phyloP scores from a whole-genome alignment of 2,113 vertebrate species.

The Sylvilagus bachmani region DNA sequence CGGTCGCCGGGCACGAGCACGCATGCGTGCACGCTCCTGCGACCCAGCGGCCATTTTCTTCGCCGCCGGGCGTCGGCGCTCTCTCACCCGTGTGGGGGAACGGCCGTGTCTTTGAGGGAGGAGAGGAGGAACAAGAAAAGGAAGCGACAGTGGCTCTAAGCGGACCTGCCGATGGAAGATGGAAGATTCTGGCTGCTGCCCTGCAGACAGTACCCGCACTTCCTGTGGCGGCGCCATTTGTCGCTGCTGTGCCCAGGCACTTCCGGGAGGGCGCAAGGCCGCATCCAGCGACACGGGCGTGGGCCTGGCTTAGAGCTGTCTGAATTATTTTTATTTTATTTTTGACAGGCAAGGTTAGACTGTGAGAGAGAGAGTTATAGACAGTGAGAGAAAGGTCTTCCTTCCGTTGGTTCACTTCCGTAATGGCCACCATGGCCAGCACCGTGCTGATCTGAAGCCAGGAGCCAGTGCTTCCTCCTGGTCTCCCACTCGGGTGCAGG shows the following conservation, averaged over 20 bases:
- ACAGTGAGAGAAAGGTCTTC: too few relatives aligned
- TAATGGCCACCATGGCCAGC: too few relatives aligned
- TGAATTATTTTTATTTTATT: too few relatives aligned
- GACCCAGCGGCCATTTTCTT: too few relatives aligned
- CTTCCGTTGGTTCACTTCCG: too few relatives aligned
- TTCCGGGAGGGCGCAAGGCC: neutral
- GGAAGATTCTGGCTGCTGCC: neutral
- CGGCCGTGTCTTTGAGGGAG: too few relatives aligned
- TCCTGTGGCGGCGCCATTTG: rapidly evolving
- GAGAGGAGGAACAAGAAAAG: neutral
- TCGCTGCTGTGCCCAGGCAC: neutral
- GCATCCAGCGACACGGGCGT: neutral
- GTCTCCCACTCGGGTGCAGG: too few relatives aligned
- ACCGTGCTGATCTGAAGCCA: too few relatives aligned
- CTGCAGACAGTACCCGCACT: neutral
- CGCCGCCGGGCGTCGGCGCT: rapidly evolving
- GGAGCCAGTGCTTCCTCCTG: too few relatives aligned
- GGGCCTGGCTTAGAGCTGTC: neutral
- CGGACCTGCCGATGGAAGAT: neutral
- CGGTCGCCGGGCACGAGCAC: neutral
- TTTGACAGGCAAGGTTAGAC: too few relatives aligned
- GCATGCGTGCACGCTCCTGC: rapidly evolving
- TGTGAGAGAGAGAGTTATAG: too few relatives aligned
- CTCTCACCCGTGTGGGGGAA: neutral
- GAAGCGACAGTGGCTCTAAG: neutral